Evolutionary conservation across 2,797 vertebrate species (phyloP), one percentile per base, ranked within the genome.

Genomic region (Arrhamphus sclerolepis): DNA sequence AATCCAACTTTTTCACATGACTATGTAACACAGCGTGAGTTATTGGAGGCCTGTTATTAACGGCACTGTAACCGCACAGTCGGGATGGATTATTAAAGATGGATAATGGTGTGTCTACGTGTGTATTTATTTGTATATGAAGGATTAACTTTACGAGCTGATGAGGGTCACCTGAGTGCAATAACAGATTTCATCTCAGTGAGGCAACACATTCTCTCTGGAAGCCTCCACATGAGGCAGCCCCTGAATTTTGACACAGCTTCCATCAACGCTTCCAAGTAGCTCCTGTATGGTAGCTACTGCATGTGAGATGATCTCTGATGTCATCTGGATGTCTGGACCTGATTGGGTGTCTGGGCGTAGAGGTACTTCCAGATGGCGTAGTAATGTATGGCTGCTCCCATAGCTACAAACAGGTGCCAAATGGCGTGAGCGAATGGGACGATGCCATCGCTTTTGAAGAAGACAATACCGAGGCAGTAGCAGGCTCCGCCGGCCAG

Each of bases 301-400:
- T 64, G 62, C 80, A 52, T 65, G 66, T 67, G 80, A 84, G 61
- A 59, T 89, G 74, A 87, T 42, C 31, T 77, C 59, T 83, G 87
- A 83, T 88, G 92, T 93, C 92, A 96, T 83, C 92, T 92, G 82
- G 95, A 93, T 2, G 91, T 94, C 87, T 91, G 87, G 50, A 93
- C 86, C 78, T 93, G 92, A 74, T 71, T 89, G 64, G 85, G 43
- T 2, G 82, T 76, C 0, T 92, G 92, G 44, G 61, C 88, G 58
- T 98, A 98, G 51, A 97, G 95, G 89, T 98, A 96, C 87, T 92
- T 95, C 96, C 96, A 97, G 85, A 97, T 96, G 92, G 97, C 97
- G 0, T 96, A 98, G 92, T 98, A 98, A 85, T 98, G 96, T 72
- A 95, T 89, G 46, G 93, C 93, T 14, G 97, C 96, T 81, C 96